These are phyloP conservation scores for Drosophila nigricruria DNA, from an alignment of 2,888 invertebrate species.

Conservation along the genomic window DNA sequence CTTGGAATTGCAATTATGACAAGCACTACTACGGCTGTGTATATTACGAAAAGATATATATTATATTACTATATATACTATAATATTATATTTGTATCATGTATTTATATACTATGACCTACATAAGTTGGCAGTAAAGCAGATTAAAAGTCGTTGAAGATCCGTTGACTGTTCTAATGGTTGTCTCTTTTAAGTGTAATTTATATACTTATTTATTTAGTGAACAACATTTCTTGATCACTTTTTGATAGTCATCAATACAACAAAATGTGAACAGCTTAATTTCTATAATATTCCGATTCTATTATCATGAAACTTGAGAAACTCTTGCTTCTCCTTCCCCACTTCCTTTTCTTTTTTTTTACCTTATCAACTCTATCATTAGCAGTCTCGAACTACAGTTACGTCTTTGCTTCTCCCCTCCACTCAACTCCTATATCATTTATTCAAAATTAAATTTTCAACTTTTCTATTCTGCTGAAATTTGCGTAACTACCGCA, in stretches of 20 bases:
- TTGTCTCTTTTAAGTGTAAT: too few species aligned
- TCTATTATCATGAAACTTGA: neutral
- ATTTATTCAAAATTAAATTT: neutral
- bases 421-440: neutral
- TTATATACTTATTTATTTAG: neutral
- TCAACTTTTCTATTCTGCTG: neutral
- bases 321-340: neutral
- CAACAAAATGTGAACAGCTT: neutral
- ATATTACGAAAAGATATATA: neutral
- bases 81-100: neutral
- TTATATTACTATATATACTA: neutral
- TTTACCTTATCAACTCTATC: neutral
- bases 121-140: neutral
- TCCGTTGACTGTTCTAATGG: neutral
- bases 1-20: neutral
- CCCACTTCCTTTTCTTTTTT: neutral
- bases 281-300: neutral
- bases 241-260: neutral
- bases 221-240: neutral
- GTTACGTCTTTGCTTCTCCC: neutral
- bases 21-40: neutral
- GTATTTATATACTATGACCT: neutral
- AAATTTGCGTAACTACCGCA: slow-evolving; percentile 43
- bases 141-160: neutral
- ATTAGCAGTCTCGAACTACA: neutral